Evolutionary conservation across 2,888 invertebrate genomes (phyloP).

Genomic region (Plebejus melissa): DNA sequence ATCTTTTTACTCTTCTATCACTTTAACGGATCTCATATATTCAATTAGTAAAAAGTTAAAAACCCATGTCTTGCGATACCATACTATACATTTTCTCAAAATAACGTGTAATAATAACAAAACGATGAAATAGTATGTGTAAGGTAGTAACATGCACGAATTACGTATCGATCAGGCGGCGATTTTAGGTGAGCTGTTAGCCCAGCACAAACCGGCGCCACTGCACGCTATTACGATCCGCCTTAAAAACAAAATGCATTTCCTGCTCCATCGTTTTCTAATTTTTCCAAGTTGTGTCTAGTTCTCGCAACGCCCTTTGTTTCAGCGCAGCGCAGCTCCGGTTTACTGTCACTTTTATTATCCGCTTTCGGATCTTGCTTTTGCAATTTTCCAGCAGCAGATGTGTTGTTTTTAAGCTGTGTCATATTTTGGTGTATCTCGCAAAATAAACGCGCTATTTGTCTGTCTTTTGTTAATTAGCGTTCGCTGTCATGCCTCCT

Average conservation of each 20-base stretch:
- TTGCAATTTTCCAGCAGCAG: constrained; percentile 22
- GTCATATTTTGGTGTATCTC: constrained; percentile 20
- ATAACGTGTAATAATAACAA: not conserved
- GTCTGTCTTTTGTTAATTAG: constrained; percentile 18
- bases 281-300: constrained; percentile 65
- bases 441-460: constrained; percentile 14
- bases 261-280: constrained; percentile 68
- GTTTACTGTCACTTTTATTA: constrained; percentile 68
- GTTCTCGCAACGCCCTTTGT: constrained; percentile 57
- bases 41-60: not conserved
- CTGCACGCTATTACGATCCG: constrained; percentile 32
- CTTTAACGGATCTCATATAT: too few species aligned
- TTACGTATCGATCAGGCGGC: constrained; percentile 29
- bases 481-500: not conserved
- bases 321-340: constrained; percentile 56
- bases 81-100: not conserved
- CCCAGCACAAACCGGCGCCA: constrained; percentile 28
- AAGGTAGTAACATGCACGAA: constrained; percentile 27
- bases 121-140: constrained; percentile 11
- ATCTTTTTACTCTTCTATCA: too few species aligned
- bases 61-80: not conserved
- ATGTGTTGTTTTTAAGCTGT: constrained; percentile 25
- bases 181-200: constrained; percentile 28
- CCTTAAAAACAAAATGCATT: constrained; percentile 55
- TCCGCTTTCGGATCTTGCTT: constrained; percentile 45